These are phyloP conservation scores for Drosophila triauraria DNA, from an alignment of 1,140 invertebrate genomes.

Conservation along the genomic window DNA sequence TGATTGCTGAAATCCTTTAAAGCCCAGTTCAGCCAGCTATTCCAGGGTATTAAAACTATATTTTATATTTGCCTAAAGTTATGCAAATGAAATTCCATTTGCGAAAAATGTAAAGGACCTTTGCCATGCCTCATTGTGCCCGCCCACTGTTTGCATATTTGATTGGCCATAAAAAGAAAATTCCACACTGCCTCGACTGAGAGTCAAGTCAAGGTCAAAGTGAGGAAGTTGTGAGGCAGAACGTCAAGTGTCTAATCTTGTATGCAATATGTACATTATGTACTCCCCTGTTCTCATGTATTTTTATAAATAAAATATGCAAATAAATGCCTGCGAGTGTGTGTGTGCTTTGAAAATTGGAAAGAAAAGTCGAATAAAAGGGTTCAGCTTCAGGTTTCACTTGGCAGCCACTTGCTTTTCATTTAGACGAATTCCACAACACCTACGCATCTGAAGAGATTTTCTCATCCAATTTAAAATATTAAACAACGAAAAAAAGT, in stretches of 20 bases:
- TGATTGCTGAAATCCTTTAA: background rate
- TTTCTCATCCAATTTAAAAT: conserved; percentile 71
- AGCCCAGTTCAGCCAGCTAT: background rate
- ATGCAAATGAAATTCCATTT: conserved; percentile 78
- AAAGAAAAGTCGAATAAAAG: conserved; percentile 46
- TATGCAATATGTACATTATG: conserved; percentile 53
- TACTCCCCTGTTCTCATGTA: conserved; percentile 25
- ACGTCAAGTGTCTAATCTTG: conserved; percentile 50
- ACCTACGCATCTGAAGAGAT: conserved; percentile 31
- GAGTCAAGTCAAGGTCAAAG: conserved; percentile 61
- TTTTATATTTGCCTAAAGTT: conserved; percentile 68
- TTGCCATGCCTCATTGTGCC: conserved; percentile 31
- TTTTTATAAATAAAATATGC: conserved; percentile 69
- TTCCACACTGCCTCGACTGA: conserved; percentile 4
- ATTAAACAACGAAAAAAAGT: conserved; percentile 56
- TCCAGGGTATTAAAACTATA: conserved; percentile 57
- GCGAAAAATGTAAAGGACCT: conserved; percentile 28
- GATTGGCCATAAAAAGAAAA: conserved; percentile 74
- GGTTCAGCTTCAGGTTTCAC: conserved; percentile 37
- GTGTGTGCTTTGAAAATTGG: conserved; percentile 33
- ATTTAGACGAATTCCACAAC: conserved; percentile 30
- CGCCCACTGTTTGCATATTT: conserved; percentile 75
- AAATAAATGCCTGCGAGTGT: conserved; percentile 57
- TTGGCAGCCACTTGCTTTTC: conserved; percentile 36
- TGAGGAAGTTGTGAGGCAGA: conserved; percentile 38